Percentiles rank a stretch among this genome's conserved stretches.
Evolutionary conservation across 2,113 vertebrate genomes (phyloP).

Genomic region (Pelobates fuscus): DNA sequence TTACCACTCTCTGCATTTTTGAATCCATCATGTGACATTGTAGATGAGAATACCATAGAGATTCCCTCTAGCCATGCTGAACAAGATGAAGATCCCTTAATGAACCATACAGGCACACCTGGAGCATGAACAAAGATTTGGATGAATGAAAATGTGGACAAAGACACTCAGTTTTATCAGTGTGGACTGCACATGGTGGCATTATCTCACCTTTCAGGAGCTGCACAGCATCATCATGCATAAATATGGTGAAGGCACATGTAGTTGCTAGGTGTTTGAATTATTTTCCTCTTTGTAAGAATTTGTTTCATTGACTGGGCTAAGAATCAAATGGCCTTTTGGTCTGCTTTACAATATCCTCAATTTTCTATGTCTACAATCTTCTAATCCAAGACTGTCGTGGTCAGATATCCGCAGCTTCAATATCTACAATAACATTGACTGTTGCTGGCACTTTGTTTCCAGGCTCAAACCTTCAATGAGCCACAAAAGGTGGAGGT

Average conservation of each 20-base stretch:
- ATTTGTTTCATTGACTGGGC: not conserved
- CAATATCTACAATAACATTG: not conserved
- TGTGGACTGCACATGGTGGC: conserved; percentile 1
- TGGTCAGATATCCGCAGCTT: too few species aligned
- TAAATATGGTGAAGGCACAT: too few species aligned
- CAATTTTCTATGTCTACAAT: not conserved
- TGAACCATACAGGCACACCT: conserved; percentile 84
- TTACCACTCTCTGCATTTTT: conserved; percentile 87
- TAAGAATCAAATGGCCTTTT: not conserved
- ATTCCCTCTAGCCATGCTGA: conserved; percentile 66
- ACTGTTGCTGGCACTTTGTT: not conserved
- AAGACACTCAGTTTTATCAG: not conserved
- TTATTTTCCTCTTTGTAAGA: not conserved
- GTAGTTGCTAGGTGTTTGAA: not conserved
- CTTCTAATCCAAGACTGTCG: not conserved
- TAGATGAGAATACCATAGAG: conserved; percentile 86
- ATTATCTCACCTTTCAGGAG: not conserved
- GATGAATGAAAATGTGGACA: not conserved
- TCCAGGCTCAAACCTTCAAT: not conserved
- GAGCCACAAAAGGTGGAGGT: not conserved
- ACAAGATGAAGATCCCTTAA: conserved; percentile 76
- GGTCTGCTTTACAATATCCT: too few species aligned
- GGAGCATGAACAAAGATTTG: conserved; percentile 75
- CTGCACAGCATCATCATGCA: not conserved
- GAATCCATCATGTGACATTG: conserved; percentile 87